Evolutionary conservation across 2,113 vertebrate genomes (phyloP), one percentile per base, ranked within the genome.

Genomic region (Silurus meridionalis): DNA sequence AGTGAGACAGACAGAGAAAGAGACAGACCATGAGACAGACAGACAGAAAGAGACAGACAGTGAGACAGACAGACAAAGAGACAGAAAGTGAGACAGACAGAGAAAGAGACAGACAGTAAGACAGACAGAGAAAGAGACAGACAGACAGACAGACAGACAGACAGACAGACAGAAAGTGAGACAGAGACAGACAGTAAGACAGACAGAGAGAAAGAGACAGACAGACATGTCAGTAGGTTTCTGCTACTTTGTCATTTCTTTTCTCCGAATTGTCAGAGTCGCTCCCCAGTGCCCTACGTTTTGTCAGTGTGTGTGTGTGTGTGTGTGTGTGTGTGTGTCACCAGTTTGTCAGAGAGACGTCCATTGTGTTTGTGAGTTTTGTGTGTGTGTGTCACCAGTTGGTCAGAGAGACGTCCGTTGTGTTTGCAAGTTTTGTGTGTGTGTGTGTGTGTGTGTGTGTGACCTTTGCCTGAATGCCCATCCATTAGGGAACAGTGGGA

Each of bases 401-500:
- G 86, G 82, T 90, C 87, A 90, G 91, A 90, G 89, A 88, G 77
- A 52, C 15, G 71, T 89, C 90, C 93, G 90, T 92, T 90, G 89
- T 92, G 93, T 72, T 91, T 91, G 92, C 37, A 37, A 37, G 37
- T 37, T 90, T 88, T 91, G 92, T 91, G 83, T 78, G 37, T 88
- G 87, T 89, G 84, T 82, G 92, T 90, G 89, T 83, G 72, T 82
- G 78, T 86, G 85, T 86, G 91, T 89, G 84, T 11, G 64, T 93
- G 93, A 95, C 91, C 94, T 79, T 60, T 50, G 83, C 88, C 90
- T 94, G 93, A 94, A 94, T 90, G 88, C 60, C 90, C 89, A 92
- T 94, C 94, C 93, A 93, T 92, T 89, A 92, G 85, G 80, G 83
- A 83, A 90, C 85, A 89, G 91, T 90, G 25, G 90, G 85, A 91